These are phyloP conservation scores for Python bivittatus DNA, from an alignment of 2,113 vertebrate genomes.

Conservation along the genomic window DNA sequence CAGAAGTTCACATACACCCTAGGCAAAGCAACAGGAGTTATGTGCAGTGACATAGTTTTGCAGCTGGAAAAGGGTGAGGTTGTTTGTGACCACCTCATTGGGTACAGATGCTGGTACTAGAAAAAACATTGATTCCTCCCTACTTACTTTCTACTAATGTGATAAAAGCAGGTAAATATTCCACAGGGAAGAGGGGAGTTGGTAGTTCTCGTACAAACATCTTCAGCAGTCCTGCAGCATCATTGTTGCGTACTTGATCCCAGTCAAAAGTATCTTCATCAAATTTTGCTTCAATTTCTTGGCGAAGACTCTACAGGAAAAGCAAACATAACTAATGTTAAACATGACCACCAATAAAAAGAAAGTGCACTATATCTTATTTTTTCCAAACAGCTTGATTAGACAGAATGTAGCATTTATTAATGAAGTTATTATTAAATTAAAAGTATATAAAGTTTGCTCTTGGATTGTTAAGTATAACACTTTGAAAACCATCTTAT, in stretches of 20 bases:
- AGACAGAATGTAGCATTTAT: neutral
- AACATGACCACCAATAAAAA: neutral
- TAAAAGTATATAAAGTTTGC: neutral
- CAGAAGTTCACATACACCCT: neutral
- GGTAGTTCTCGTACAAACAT: conserved; percentile 95
- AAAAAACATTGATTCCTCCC: neutral
- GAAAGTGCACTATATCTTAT: neutral
- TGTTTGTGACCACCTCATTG: neutral
- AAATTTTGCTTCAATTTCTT: conserved; percentile 88
- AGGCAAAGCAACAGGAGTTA: neutral
- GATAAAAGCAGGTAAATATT: conserved; percentile 88
- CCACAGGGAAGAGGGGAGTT: conserved; percentile 87
- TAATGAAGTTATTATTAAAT: neutral
- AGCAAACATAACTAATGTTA: conserved; percentile 13
- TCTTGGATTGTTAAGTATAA: neutral
- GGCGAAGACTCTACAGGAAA: conserved; percentile 82
- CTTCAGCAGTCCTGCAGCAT: conserved; percentile 91
- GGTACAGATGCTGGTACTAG: neutral
- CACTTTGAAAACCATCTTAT: neutral
- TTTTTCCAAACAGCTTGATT: neutral
- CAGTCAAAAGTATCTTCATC: conserved; percentile 86
- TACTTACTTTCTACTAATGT: conserved; percentile 84
- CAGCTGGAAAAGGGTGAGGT: neutral
- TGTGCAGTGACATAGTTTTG: neutral
- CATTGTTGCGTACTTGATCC: conserved; percentile 89